These are phyloP conservation scores for Tenodera sinensis DNA, from an alignment of 2,888 invertebrate genomes.

Conservation along the genomic window DNA sequence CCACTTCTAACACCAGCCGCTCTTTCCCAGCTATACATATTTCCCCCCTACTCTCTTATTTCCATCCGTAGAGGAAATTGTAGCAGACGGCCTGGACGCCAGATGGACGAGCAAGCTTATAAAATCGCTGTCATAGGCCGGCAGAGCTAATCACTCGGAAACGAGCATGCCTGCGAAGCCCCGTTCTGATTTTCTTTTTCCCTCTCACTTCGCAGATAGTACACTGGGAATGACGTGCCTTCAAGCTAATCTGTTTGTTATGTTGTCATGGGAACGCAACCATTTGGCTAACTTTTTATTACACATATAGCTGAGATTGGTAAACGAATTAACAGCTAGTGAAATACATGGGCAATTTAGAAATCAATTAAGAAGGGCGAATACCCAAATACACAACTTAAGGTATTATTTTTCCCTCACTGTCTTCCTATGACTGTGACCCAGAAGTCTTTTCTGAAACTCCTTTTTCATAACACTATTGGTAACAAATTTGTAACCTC, in stretches of 20 bases:
- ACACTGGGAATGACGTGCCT: neutral
- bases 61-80: neutral
- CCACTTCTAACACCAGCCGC: constrained; percentile 11
- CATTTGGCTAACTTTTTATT: neutral
- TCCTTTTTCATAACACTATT: too few species aligned
- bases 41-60: neutral
- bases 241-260: neutral
- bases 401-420: too few species aligned
- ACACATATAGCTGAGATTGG: neutral
- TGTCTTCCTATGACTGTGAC: too few species aligned
- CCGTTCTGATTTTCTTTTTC: neutral
- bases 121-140: neutral
- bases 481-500: too few species aligned
- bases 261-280: neutral
- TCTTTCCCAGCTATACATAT: neutral
- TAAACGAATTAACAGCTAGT: neutral
- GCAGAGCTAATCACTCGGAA: neutral
- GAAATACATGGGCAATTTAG: too few species aligned
- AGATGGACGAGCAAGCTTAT: neutral
- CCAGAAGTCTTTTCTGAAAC: too few species aligned
- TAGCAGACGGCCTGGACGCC: neutral
- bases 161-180: neutral
- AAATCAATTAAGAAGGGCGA: too few species aligned
- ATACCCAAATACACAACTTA: too few species aligned
- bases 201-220: neutral